phyloP scores from a whole-genome alignment of 2,113 vertebrate genomes.

The Rynchops niger region DNA sequence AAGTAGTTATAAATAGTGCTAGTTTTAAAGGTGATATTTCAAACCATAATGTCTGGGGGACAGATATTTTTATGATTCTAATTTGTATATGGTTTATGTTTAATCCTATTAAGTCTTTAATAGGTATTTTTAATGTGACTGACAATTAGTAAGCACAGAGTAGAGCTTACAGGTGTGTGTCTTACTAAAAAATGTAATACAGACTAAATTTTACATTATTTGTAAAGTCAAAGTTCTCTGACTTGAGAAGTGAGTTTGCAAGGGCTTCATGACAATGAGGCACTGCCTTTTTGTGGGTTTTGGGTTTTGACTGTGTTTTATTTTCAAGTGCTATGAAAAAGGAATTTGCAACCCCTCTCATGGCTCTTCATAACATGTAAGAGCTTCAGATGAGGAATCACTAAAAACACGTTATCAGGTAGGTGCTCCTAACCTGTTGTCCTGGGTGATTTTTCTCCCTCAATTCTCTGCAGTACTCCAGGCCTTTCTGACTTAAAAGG shows the following conservation, averaged over 20 bases:
- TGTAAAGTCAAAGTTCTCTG: neutral
- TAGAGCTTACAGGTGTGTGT: neutral
- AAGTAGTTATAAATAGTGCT: neutral
- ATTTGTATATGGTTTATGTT: neutral
- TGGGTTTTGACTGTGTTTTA: accelerated
- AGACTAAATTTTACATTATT: neutral
- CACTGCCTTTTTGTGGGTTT: neutral
- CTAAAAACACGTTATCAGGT: accelerated
- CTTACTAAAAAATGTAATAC: neutral
- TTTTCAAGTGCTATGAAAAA: neutral
- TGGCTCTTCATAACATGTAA: neutral
- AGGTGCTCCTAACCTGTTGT: neutral
- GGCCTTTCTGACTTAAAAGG: neutral
- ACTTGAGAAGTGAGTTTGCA: neutral
- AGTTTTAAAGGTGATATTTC: neutral
- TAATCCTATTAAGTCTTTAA: neutral
- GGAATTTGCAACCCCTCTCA: neutral
- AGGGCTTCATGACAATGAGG: neutral
- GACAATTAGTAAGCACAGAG: neutral
- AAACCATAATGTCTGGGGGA: neutral
- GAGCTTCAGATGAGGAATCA: neutral
- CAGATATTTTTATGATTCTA: neutral
- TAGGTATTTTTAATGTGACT: neutral
- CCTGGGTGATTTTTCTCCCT: neutral
- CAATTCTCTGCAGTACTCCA: neutral